Evolutionary conservation across 2,888 invertebrate species (phyloP), one percentile per base, ranked within the genome.

Genomic region (Digitonthophagus gazella): DNA sequence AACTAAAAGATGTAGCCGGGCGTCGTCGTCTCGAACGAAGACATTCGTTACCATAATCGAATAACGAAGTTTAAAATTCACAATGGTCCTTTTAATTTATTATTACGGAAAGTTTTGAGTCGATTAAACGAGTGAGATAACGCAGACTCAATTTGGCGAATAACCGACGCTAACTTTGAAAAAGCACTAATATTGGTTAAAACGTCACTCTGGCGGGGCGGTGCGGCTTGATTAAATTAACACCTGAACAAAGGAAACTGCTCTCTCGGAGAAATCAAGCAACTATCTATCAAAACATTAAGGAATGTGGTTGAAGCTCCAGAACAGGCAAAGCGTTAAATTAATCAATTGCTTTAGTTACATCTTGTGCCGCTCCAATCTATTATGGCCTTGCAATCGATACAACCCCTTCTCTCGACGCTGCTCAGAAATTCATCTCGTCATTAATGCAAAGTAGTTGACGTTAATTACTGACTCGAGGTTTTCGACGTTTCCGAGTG

Each of bases 91-190:
- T 58, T 28, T 67, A 67, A 67, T 67, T 67, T 67, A 67, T 67
- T 67, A 58, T 55, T 61, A 22, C 67, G 57, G 20, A 58, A 67
- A 67, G 58, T 28, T 67, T 67, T 58, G 18, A 67, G 58, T 67
- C 67, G 67, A 67, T 67, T 22, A 58, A 67, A 28, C 58, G 58
- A 58, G 58, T 67, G 67, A 67, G 67, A 44, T 28, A 67, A 28
- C 8, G 58, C 67, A 67, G 67, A 58, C 55, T 19, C 28, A 44
- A 44, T 44, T 44, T 44, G 28, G 28, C 28, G 28, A 44, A 44
- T 44, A 44, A 44, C 28, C 28, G 28, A 44, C 28, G 56, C 54
- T 64, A 64, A 64, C 16, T 44, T 65, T 65, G 18, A 65, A 19
- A 61, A 19, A 61, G 18, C 61, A 20, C 61, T 16, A 18, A 20